These are phyloP conservation scores for Amia ocellicauda DNA, from an alignment of 2,113 vertebrate species.

Conservation along the genomic window DNA sequence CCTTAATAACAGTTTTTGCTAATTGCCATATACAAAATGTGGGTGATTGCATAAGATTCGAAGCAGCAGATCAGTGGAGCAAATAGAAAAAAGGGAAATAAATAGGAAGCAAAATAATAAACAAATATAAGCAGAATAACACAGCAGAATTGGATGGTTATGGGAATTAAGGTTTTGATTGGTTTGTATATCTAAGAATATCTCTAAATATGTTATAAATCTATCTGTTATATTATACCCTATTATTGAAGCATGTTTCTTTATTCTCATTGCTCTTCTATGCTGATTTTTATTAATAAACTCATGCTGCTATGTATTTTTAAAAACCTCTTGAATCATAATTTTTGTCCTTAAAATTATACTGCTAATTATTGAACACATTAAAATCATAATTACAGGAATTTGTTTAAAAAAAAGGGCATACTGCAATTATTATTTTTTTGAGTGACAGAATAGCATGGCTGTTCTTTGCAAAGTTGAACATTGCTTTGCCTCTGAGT, in stretches of 20 bases:
- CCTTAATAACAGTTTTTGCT: neutral
- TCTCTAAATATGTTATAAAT: too few relatives aligned
- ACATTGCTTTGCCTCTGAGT: neutral
- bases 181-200: neutral
- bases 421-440: neutral
- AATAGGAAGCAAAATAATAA: neutral
- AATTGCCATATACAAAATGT: constrained; percentile 9
- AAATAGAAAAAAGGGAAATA: neutral
- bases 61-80: neutral
- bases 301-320: too few relatives aligned
- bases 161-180: neutral
- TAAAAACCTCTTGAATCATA: too few relatives aligned
- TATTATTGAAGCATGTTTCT: too few relatives aligned
- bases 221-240: too few relatives aligned
- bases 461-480: neutral
- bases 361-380: neutral
- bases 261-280: too few relatives aligned
- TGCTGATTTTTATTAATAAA: too few relatives aligned
- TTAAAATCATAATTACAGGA: neutral
- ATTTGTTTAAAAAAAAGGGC: neutral
- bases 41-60: neutral
- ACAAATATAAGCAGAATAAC: neutral
- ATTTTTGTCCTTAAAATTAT: too few relatives aligned
- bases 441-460: neutral
- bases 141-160: neutral